Evolutionary conservation across 92 coral and sea anemone genomes (phyloP).

Genomic region (Palythoa caribaeorum): DNA sequence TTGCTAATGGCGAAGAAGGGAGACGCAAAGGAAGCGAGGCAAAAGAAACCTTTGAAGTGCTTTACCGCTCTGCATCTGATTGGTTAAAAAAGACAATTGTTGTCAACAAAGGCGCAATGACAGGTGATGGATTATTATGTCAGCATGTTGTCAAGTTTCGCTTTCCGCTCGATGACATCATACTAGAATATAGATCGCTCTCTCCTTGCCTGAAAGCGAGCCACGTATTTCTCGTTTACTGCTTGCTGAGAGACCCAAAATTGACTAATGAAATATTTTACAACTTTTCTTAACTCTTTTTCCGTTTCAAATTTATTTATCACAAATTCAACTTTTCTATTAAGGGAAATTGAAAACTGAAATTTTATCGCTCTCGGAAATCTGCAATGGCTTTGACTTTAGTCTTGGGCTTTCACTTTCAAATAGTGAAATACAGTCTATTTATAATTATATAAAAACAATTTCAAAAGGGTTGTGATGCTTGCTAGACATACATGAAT

Average conservation of each 20-base stretch:
- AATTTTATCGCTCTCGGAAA: background rate
- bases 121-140: slow-evolving; percentile 35
- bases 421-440: background rate
- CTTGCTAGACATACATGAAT: background rate
- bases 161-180: slow-evolving; percentile 40
- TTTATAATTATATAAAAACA: too few relatives aligned
- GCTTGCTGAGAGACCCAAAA: background rate
- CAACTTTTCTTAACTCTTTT: background rate
- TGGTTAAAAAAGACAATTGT: slow-evolving; percentile 19
- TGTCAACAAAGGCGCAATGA: slow-evolving; percentile 30
- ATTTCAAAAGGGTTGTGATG: background rate
- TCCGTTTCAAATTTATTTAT: background rate
- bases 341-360: background rate
- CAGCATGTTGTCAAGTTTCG: background rate
- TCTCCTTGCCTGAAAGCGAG: background rate
- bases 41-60: slow-evolving; percentile 39
- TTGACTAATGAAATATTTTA: background rate
- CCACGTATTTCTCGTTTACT: background rate
- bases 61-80: slow-evolving; percentile 19
- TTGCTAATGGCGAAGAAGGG: slow-evolving; percentile 50
- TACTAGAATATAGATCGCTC: slow-evolving; percentile 14
- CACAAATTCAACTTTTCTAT: background rate
- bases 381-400: background rate
- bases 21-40: slow-evolving; percentile 36
- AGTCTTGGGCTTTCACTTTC: background rate